phyloP scores from a whole-genome alignment of 2,797 vertebrate genomes.

The Coccyzus lansbergi region DNA sequence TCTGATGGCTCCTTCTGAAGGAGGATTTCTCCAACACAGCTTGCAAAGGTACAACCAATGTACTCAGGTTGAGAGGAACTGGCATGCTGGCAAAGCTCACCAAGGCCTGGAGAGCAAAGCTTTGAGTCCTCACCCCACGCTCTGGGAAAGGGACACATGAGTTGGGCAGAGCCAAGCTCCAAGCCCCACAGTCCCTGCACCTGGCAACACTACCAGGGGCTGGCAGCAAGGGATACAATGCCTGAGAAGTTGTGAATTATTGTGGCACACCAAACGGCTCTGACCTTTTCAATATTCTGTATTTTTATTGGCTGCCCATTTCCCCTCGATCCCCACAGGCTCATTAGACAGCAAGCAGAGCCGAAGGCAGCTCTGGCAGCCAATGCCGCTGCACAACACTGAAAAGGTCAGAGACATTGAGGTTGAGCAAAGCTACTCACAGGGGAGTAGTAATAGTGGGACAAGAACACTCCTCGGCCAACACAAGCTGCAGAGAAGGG shows the following conservation, averaged over 20 bases:
- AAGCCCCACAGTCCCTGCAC: not conserved
- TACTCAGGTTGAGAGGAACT: not conserved
- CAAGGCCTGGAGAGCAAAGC: not conserved
- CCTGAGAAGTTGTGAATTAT: not conserved
- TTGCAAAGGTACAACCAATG: not conserved
- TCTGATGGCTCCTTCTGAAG: not conserved
- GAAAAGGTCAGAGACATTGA: conserved; percentile 53
- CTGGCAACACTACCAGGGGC: not conserved
- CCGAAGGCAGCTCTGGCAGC: not conserved
- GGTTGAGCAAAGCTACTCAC: not conserved
- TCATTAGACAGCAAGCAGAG: conserved; percentile 16
- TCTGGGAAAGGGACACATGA: not conserved
- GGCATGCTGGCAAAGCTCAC: not conserved
- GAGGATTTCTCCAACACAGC: not conserved
- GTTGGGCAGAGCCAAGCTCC: not conserved
- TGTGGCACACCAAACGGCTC: not conserved
- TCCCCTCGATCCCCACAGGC: conserved; percentile 5
- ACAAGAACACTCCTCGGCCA: not conserved
- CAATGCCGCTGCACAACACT: not conserved
- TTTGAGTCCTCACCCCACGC: too few relatives aligned
- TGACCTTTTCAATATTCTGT: conserved; percentile 63
- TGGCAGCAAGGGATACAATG: accelerated
- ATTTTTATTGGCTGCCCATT: conserved; percentile 46
- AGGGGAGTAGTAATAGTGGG: not conserved
- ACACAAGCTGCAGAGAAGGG: not conserved